These are phyloP conservation scores for Porites lutea DNA, from an alignment of 64 coral and sea anemone genomes.

Conservation along the genomic window DNA sequence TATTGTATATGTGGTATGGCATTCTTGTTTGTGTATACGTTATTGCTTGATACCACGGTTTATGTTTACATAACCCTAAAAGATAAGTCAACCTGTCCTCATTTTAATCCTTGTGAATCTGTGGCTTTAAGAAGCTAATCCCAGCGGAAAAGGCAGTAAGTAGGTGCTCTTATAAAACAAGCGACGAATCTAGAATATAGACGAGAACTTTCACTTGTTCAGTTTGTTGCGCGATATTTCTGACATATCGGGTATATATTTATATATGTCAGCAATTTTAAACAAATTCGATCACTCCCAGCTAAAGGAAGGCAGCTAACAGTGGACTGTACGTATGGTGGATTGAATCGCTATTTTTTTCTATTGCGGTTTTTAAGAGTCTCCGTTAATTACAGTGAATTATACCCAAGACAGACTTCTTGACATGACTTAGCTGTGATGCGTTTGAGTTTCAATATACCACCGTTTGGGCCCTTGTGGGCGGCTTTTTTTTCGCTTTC, in stretches of 20 bases:
- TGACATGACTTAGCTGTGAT: not conserved
- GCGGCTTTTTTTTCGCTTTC: slow-evolving; percentile 30
- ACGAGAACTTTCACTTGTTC: not conserved
- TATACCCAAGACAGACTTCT: not conserved
- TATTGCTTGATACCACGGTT: not conserved
- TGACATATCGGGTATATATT: too few relatives aligned
- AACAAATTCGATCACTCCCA: not conserved
- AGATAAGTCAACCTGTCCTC: not conserved
- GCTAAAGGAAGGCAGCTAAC: not conserved
- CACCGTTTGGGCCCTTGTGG: not conserved
- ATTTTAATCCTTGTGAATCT: not conserved
- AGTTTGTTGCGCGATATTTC: not conserved
- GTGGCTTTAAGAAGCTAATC: slow-evolving; percentile 12
- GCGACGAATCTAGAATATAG: not conserved
- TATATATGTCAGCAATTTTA: not conserved
- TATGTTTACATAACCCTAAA: not conserved
- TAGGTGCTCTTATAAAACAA: not conserved
- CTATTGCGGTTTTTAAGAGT: slow-evolving; percentile 1
- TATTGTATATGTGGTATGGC: not conserved
- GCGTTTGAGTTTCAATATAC: not conserved
- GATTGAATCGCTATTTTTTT: not conserved
- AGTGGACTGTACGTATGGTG: not conserved
- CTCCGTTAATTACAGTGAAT: slow-evolving; percentile 15
- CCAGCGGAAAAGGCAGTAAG: not conserved
- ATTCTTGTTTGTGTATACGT: not conserved